A percentile compares a stretch with the other conserved stretches of the same genome.
phyloP scores from a whole-genome alignment of 2,888 invertebrate species.

The Nephrotoma flavescens region DNA sequence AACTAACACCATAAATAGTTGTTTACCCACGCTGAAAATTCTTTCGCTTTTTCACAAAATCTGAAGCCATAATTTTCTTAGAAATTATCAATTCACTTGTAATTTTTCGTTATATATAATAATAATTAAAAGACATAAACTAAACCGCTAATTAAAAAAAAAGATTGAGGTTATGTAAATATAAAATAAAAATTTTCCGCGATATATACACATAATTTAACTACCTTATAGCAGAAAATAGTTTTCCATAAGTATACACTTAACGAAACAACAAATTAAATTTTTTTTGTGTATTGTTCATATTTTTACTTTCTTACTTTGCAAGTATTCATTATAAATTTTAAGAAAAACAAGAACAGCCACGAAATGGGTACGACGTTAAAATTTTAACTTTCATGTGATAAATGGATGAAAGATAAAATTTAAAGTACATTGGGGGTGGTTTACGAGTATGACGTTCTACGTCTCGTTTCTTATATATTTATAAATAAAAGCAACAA shows the following conservation, averaged over 20 bases:
- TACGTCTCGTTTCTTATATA: background rate
- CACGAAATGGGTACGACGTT: background rate
- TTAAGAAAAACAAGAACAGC: background rate
- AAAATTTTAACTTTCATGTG: background rate
- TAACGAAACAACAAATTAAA: background rate
- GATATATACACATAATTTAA: background rate
- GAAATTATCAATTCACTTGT: background rate
- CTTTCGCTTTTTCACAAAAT: too few relatives aligned
- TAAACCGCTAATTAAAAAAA: background rate
- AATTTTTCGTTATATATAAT: background rate
- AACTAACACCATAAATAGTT: too few relatives aligned
- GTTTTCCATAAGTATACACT: background rate
- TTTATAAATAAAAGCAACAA: background rate
- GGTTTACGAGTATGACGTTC: background rate
- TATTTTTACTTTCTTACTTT: background rate
- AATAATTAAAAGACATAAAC: background rate
- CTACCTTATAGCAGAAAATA: background rate
- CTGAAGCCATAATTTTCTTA: too few relatives aligned
- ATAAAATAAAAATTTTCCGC: background rate
- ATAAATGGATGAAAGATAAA: background rate
- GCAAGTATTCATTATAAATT: background rate
- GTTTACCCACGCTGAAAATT: too few relatives aligned
- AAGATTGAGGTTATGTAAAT: background rate
- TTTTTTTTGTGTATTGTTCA: background rate
- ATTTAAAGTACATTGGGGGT: background rate